Evolutionary conservation across 2,888 invertebrate species (phyloP).

Genomic region (Meteorus cinctellus): DNA sequence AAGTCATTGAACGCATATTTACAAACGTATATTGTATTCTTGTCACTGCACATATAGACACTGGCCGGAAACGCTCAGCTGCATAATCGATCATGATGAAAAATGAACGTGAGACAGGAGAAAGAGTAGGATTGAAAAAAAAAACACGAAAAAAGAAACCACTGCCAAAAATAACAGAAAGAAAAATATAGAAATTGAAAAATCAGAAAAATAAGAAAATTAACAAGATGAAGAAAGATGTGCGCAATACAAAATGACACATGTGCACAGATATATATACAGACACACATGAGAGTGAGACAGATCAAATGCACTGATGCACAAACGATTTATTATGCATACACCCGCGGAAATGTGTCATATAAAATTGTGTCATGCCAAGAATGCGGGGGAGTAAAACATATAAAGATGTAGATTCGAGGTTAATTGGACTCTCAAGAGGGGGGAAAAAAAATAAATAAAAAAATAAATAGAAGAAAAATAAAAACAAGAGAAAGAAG

Average conservation of each 20-base stretch:
- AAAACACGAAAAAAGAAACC: too few species aligned
- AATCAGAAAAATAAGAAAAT: too few species aligned
- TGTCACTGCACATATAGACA: constrained; percentile 28
- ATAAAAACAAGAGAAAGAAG: background rate
- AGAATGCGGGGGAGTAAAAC: constrained; percentile 11
- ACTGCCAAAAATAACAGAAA: too few species aligned
- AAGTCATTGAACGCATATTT: constrained; percentile 1
- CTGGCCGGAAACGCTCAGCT: constrained; percentile 47
- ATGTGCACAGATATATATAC: background rate
- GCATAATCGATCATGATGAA: constrained; percentile 48
- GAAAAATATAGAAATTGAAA: too few species aligned
- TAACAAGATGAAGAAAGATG: too few species aligned
- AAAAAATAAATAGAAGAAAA: background rate
- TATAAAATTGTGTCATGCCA: constrained; percentile 26
- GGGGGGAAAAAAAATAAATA: constrained; percentile 10
- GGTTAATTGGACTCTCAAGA: constrained; percentile 36
- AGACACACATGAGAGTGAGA: constrained; percentile 40
- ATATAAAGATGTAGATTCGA: constrained; percentile 35
- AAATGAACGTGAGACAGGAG: constrained; percentile 17
- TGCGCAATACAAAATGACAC: too few species aligned
- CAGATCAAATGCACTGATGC: constrained; percentile 52
- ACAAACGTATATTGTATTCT: constrained; percentile 13
- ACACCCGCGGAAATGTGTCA: constrained; percentile 17
- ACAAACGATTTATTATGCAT: constrained; percentile 37
- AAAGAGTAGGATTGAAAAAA: too few species aligned